Evolutionary conservation across 2,113 vertebrate species (phyloP), one percentile per base, ranked within the genome.

Genomic region (Dicerorhinus sumatrensis): DNA sequence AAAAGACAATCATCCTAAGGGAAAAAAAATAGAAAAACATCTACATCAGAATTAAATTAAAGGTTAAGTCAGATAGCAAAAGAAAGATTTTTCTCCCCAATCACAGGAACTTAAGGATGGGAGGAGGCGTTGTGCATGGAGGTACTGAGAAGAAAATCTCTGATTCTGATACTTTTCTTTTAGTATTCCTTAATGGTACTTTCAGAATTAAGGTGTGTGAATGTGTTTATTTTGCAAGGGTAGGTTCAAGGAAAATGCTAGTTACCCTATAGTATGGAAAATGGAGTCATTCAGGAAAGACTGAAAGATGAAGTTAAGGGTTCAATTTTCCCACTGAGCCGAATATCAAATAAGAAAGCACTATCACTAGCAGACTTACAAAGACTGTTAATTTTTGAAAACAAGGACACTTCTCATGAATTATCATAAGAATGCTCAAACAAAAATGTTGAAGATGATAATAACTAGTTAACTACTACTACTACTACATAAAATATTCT

Each of bases 1-100:
- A 99, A 99, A 85, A 99, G 99, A 97, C 99, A 99, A 96, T 99
- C 99, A 96, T 99, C 99, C 99, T 99, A 97, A 33, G 48, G 36
- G 54, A 60, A 65, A 81, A 63, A 91, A 21, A 89, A 91, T 20
- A 33, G 33, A 79, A 27, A 94, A 13, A 70, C 17, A 29, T 76
- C 33, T 48, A 94, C 21, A 95, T 92, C 31, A 94, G 72, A 97
- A 97, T 95, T 84, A 97, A 89, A 81, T 65, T 75, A 91, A 72
- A 85, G 65, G 7, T 85, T 95, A 89, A 96, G 42, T 70, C 51
- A 95, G 95, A 96, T 6, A 84, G 33, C 33, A 97, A 88, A 85
- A 27, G 16, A 63, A 83, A 86, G 39, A 63, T 46, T 92, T 90
- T 63, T 77, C 63, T 88, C 12, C 6, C 21, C 63, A 94, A 16